These are phyloP conservation scores for Macrosoma leucophasiata DNA, from an alignment of 2,888 invertebrate species.

Conservation along the genomic window DNA sequence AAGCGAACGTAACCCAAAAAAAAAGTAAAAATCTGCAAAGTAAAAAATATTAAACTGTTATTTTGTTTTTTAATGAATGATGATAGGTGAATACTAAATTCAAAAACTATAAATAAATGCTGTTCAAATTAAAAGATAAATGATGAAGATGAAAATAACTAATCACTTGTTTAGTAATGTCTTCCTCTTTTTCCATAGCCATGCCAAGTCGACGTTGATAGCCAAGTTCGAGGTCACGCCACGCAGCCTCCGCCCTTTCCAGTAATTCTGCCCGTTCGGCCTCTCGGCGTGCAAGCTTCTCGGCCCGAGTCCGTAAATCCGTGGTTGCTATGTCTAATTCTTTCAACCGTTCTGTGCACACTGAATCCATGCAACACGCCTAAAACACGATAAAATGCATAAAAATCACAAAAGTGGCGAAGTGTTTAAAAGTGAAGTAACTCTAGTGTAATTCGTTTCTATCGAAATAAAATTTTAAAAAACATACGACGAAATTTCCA, in stretches of 20 bases:
- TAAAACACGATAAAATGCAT: conserved; percentile 28
- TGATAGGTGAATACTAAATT: no score
- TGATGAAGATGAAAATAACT: no score
- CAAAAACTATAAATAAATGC: no score
- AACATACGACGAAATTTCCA: no score
- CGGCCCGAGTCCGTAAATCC: conserved; percentile 44
- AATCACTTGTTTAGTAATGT: conserved; percentile 47
- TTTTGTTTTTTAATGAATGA: no score
- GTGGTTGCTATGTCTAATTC: conserved; percentile 37
- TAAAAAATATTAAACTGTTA: no score
- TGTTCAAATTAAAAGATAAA: no score
- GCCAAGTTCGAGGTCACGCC: conserved; percentile 56
- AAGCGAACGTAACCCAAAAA: no score
- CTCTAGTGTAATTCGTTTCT: no score
- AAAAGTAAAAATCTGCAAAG: no score
- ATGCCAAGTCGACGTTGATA: conserved; percentile 45
- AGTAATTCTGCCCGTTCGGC: conserved; percentile 49
- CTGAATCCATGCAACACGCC: conserved; percentile 47
- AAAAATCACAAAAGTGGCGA: conserved; percentile 7
- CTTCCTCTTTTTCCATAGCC: conserved; percentile 50
- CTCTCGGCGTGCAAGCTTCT: conserved; percentile 45
- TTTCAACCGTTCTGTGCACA: conserved; percentile 38
- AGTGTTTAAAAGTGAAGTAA: no score
- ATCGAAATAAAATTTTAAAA: no score
- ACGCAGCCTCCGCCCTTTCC: conserved; percentile 58